Evolutionary conservation across 37 sponge, comb jelly and placozoan genomes (phyloP).

Genomic region (Aplysina aerophoba): DNA sequence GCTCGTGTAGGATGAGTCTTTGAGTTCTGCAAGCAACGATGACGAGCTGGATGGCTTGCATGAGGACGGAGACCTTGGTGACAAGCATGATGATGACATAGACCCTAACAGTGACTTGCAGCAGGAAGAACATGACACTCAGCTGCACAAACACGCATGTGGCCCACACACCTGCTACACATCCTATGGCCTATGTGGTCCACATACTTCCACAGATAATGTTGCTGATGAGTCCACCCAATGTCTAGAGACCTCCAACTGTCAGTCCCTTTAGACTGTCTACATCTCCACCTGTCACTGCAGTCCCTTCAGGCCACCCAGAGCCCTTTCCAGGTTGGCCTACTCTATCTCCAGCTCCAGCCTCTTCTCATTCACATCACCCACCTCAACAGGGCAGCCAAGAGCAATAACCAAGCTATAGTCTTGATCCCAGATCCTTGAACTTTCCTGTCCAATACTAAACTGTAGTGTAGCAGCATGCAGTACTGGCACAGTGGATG

Average conservation of each 20-base stretch:
- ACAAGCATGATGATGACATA: conserved; percentile 41
- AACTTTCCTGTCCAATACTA: too few species aligned
- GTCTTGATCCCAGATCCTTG: too few species aligned
- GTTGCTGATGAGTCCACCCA: too few species aligned
- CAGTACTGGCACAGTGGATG: too few species aligned
- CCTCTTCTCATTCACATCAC: conserved; percentile 62
- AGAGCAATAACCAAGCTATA: too few species aligned
- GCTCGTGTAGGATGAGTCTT: conserved; percentile 50
- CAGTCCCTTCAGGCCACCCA: conserved; percentile 42
- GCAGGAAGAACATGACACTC: conserved; percentile 35
- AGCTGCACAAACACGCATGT: too few species aligned
- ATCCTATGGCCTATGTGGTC: too few species aligned
- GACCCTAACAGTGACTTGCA: conserved; percentile 12
- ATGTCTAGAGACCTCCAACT: too few species aligned
- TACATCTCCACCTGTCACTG: background rate
- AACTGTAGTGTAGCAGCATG: too few species aligned
- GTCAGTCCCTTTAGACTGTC: too few species aligned
- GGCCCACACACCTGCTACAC: too few species aligned
- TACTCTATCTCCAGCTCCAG: conserved; percentile 36
- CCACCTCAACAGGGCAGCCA: conserved; percentile 74
- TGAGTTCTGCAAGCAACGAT: conserved; percentile 47
- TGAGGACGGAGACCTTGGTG: conserved; percentile 7
- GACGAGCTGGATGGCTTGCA: conserved; percentile 19
- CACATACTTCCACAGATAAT: too few species aligned
- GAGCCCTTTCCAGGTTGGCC: conserved; percentile 49